A percentile compares a stretch with the other conserved stretches of the same genome.
These are phyloP conservation scores for Galagoides demidoff DNA, from an alignment of 2,797 vertebrate species.

Conservation along the genomic window DNA sequence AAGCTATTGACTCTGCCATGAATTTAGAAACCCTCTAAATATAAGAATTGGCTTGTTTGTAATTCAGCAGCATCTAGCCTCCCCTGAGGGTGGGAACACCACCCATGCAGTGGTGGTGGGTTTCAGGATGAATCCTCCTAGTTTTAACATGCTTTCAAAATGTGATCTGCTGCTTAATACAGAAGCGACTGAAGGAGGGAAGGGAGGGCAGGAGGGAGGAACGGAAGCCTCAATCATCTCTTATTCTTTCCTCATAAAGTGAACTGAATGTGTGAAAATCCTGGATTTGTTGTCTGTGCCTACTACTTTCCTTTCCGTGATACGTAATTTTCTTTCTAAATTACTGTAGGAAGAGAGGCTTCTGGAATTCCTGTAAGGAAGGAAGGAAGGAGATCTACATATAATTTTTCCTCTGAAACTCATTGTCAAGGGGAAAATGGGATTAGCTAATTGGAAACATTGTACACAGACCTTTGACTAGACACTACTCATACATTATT, in stretches of 20 bases:
- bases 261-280: background rate
- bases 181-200: background rate
- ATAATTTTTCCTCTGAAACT: conserved; percentile 34
- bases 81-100: background rate
- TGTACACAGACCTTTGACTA: background rate
- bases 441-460: conserved; percentile 22
- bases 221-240: background rate
- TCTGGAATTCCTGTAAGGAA: background rate
- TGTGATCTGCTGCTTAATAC: background rate
- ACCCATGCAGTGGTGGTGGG: background rate
- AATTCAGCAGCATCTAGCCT: background rate
- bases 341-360: background rate
- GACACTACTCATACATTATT: background rate
- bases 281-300: background rate
- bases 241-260: background rate
- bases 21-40: conserved; percentile 45
- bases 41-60: conserved; percentile 53
- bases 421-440: background rate
- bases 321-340: background rate
- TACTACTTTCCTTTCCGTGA: background rate
- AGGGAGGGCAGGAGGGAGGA: background rate
- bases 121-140: background rate
- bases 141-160: conserved; percentile 33
- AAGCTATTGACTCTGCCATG: conserved; percentile 36
- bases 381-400: background rate